These are phyloP conservation scores for Eristalinus sepulchralis DNA, from an alignment of 2,888 invertebrate species.

Conservation along the genomic window DNA sequence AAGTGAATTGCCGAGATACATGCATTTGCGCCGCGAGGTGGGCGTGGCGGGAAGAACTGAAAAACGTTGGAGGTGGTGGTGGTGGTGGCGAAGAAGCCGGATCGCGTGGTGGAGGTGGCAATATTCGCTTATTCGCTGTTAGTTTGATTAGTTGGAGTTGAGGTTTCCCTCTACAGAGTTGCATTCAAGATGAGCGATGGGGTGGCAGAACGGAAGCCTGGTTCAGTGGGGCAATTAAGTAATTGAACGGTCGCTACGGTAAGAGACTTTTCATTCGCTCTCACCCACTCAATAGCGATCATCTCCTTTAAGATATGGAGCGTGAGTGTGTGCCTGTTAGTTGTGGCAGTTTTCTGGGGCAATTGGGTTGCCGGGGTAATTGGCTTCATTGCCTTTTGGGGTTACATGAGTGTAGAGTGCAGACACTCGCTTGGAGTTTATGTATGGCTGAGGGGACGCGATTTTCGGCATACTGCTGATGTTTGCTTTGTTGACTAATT, in stretches of 20 bases:
- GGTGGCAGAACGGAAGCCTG: background rate
- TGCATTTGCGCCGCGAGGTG: constrained; percentile 11
- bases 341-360: background rate
- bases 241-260: constrained; percentile 47
- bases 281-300: background rate
- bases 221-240: constrained; percentile 64
- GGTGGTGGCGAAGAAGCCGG: background rate
- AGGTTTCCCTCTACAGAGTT: constrained; percentile 27
- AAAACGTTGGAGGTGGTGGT: background rate
- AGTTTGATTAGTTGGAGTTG: constrained; percentile 66
- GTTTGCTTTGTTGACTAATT: too few species aligned
- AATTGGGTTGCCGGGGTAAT: background rate
- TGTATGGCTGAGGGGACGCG: background rate
- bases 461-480: too few species aligned
- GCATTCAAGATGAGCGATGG: constrained; percentile 38
- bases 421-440: too few species aligned
- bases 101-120: constrained; percentile 44
- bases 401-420: background rate
- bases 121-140: constrained; percentile 63
- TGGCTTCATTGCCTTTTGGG: background rate
- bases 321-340: background rate
- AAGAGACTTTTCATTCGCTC: background rate
- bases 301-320: background rate
- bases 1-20: constrained; percentile 67
- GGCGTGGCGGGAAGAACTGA: background rate